Evolutionary conservation across 2,888 invertebrate genomes (phyloP), one percentile per base, ranked within the genome.

Genomic region (Caenorhabditis sp.): DNA sequence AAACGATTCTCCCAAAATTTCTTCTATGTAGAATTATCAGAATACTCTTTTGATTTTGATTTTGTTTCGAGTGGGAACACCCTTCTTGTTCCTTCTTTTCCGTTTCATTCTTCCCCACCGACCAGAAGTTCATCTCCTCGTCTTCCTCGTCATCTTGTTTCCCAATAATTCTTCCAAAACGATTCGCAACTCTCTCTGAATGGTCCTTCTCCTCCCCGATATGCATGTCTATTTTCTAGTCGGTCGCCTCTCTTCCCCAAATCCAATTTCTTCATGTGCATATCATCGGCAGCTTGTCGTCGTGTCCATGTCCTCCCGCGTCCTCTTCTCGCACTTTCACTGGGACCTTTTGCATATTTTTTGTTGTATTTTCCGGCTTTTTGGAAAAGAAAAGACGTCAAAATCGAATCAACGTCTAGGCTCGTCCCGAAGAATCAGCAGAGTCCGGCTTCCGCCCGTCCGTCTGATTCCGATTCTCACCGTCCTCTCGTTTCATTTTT

Each of bases 191-290:
- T 65, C 35, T 26, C 26, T 28, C 11, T 40, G 64, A 71, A 64
- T 74, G 65, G 64, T 56, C 35, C 47, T 22, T 55, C 58, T 71
- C 18, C 32, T 56, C 56, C n/a, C n/a, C n/a, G n/a, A 56, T 28
- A 28, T 24, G n/a, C 37, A 47, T 58, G 50, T 65, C 58, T 67
- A 74, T 74, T 74, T 74, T 72, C 72, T 72, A 71, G 61, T 71
- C 61, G 61, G 61, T 71, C 44, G 70, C 53, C 55, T 74, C 50
- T 53, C 44, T 37, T 4, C 32, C 55, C 67, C 60, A 67, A 76
- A 76, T 76, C 76, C 76, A 76, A 76, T 76, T 76, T 67, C 76
- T 76, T 76, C 60, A 74, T 74, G 72, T 35, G 74, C 74, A 74
- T 74, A 74, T 74, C 74, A 74, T 74, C 74, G 58, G 18, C 58